A percentile compares a stretch with the other conserved stretches of the same genome.
These are phyloP conservation scores for Ascaphus truei DNA, from an alignment of 2,113 vertebrate genomes.

Conservation along the genomic window DNA sequence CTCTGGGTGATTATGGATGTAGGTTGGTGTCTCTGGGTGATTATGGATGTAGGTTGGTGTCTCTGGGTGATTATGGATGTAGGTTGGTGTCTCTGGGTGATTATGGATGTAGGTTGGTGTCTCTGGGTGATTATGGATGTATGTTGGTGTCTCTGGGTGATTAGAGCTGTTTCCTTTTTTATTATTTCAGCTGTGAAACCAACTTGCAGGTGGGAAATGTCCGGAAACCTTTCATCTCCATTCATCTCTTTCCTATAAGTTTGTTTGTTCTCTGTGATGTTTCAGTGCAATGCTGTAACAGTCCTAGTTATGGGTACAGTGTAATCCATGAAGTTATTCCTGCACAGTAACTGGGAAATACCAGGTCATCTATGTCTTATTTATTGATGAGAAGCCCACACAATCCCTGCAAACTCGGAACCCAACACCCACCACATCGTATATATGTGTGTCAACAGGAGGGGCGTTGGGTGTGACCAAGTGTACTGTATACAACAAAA, in stretches of 20 bases:
- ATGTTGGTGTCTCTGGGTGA: conserved; percentile 42
- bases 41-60: conserved; percentile 31
- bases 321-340: background rate
- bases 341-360: too few relatives aligned
- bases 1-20: conserved; percentile 40
- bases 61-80: conserved; percentile 40
- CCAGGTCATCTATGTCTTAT: too few relatives aligned
- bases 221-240: conserved; percentile 20
- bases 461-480: too few relatives aligned
- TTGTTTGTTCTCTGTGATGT: conserved; percentile 14
- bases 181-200: conserved; percentile 35
- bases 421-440: too few relatives aligned
- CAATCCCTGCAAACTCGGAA: too few relatives aligned
- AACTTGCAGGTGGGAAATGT: conserved; percentile 18
- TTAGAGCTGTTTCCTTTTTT: conserved; percentile 31
- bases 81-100: too few relatives aligned
- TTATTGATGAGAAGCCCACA: too few relatives aligned
- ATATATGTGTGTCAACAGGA: too few relatives aligned
- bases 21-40: too few relatives aligned
- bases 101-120: conserved; percentile 31
- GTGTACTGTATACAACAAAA: too few relatives aligned
- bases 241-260: background rate
- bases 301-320: background rate
- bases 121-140: conserved; percentile 23
- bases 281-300: conserved; percentile 14